A percentile compares a stretch with the other conserved stretches of the same genome.
Evolutionary conservation across 2,797 vertebrate genomes (phyloP).

Genomic region (Anomalospiza imberbis): DNA sequence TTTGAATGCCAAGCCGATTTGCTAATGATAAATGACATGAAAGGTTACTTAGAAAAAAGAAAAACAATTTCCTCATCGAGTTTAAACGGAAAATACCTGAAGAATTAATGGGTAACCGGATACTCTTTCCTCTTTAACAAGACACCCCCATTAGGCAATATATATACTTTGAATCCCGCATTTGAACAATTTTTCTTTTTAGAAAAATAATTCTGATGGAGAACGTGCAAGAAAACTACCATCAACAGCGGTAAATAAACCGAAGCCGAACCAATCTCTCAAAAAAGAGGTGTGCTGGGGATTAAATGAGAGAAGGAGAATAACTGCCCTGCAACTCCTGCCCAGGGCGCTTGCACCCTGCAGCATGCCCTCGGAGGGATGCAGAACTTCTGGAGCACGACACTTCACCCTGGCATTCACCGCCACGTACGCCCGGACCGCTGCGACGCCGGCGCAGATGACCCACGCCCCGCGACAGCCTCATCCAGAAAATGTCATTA

Average conservation of each 20-base stretch:
- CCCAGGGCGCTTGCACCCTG: neutral
- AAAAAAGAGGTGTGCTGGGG: neutral
- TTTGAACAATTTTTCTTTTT: neutral
- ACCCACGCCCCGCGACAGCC: neutral
- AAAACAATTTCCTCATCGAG: neutral
- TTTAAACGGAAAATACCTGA: constrained; percentile 16
- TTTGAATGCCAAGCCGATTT: neutral
- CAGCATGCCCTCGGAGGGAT: constrained; percentile 38
- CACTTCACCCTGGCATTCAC: constrained; percentile 43
- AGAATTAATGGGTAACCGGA: neutral
- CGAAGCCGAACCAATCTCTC: neutral
- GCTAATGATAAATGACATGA: neutral
- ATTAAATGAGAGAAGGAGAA: neutral
- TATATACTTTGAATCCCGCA: neutral
- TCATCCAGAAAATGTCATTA: neutral
- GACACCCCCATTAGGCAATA: neutral
- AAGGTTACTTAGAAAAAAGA: neutral
- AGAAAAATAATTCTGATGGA: neutral
- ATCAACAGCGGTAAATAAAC: constrained; percentile 17
- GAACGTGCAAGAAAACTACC: constrained; percentile 2
- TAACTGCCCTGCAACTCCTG: constrained; percentile 34
- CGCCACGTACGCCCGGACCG: constrained; percentile 15
- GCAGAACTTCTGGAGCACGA: constrained; percentile 57
- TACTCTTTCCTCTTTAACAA: neutral
- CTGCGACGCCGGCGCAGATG: neutral